Base-by-base conservation (phyloP, 2,888 invertebrate species). In the Furcula furcula region DNA sequence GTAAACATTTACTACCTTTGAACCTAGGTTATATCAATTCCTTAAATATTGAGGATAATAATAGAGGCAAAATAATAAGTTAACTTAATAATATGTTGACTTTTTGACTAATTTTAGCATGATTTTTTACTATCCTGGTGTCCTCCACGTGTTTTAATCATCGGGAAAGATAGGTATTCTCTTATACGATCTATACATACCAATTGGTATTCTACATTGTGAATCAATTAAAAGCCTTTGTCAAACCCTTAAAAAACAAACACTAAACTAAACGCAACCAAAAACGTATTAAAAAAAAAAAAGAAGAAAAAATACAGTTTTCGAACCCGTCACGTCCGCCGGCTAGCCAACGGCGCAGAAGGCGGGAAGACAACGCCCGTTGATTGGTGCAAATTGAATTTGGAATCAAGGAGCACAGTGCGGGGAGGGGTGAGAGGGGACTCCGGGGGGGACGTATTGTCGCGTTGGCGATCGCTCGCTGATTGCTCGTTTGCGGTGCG, bases 321-420 rank as follows among this genome's bases (percentile, higher is more conserved):
- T 26, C 14, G n/a, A 26, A 14, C 55, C n/a, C 59, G 60, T 70
- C 84, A 84, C 85, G 83, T 84, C 79, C 78, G 70, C 66, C 64
- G 60, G 63, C 55, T 48, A 55, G 44, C 64, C 64, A 68, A 63
- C 69, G 56, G 70, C 69, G 70, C 76, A 67, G 76, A 79, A 85
- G 84, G 86, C 86, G 87, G 86, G 84, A 86, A 86, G 86, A 86
- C 86, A 79, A 68, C 76, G 80, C 74, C 65, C 80, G 83, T 83
- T 88, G 87, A 88, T 88, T 88, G 87, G 87, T 87, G 84, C 86
- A 87, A 88, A 88, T 87, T 85, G 86, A 84, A 84, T 88, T 87
- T 87, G 86, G 84, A 78, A 83, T 79, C 82, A 82, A 80, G 77
- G 73, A 71, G 63, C 60, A 65, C 53, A 57, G 19, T 19, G 36